Evolutionary conservation across 2,797 vertebrate species (phyloP), one percentile per base, ranked within the genome.

Genomic region (Bradypodion ventrale): DNA sequence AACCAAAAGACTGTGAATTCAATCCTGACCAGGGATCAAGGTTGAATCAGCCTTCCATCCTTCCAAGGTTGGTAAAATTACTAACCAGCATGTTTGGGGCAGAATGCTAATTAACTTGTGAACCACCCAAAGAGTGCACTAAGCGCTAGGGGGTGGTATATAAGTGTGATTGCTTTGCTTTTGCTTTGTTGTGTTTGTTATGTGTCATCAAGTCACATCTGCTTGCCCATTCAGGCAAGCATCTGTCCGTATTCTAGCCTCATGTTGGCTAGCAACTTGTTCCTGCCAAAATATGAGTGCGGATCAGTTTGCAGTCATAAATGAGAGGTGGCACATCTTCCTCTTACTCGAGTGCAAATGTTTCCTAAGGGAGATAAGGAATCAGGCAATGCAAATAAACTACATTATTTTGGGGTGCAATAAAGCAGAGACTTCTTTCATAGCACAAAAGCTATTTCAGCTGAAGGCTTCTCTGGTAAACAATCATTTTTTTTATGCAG

Each of bases 341-440:
- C 72, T 72, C 68, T 84, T 84, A 82, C 82, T 78, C 68, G 44
- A 73, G 29, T 25, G 68, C 29, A 68, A 85, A 44, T 84, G 83
- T 72, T 68, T 76, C 82, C 87, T 83, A 76, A 68, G 44, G 84
- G 63, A 65, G 89, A n/a, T 86, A 63, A 37, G 60, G 85, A 79
- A 89, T 85, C 70, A 87, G 75, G 65, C 77, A 90, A 85, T 90
- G 89, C 87, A 93, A 96, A 95, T 91, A 94, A 91, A 87, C 90
- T 92, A 94, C 4, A 92, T 95, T 94, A 95, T 93, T 92, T 93
- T 91, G 35, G 92, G 89, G 86, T 87, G 87, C 90, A 94, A 90
- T 88, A 91, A 56, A 89, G 88, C 85, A 8, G 13, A 94, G 93
- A 5, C 87, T 89, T 91, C 88, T 93, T 95, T 95, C 93, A 88